phyloP scores from a whole-genome alignment of 2,888 invertebrate species.

The Hedya salicella region DNA sequence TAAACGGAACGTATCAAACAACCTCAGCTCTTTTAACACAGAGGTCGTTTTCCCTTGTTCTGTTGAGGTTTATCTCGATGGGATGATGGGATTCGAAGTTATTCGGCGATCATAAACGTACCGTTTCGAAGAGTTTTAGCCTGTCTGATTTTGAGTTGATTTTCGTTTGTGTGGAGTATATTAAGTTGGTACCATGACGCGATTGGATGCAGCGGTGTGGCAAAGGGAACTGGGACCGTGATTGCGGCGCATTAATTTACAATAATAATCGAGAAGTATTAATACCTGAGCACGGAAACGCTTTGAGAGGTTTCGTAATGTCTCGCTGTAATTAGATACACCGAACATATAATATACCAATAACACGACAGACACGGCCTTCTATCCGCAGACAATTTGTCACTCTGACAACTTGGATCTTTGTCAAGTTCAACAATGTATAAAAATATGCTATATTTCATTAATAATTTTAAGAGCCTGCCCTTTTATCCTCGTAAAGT shows the following conservation, averaged over 20 bases:
- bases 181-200: constrained; percentile 46
- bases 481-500: too few relatives aligned
- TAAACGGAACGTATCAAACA: neutral
- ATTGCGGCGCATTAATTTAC: constrained; percentile 61
- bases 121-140: neutral
- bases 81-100: constrained; percentile 54
- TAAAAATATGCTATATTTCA: too few relatives aligned
- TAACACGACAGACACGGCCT: too few relatives aligned
- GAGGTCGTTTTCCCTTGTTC: constrained; percentile 27
- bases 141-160: neutral
- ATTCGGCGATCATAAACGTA: constrained; percentile 4
- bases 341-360: neutral
- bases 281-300: constrained; percentile 39
- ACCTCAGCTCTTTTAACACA: neutral
- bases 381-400: too few relatives aligned
- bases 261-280: constrained; percentile 45
- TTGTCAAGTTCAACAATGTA: too few relatives aligned
- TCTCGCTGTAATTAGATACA: constrained; percentile 32
- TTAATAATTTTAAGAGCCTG: too few relatives aligned
- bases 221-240: constrained; percentile 58
- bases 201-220: constrained; percentile 61
- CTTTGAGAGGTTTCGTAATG: constrained; percentile 37
- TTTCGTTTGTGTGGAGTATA: constrained; percentile 9
- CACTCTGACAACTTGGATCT: too few relatives aligned
- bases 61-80: constrained; percentile 25